Conservation (phyloP, 2,113 vertebrate species). For the Prietella phreatophila region DNA sequence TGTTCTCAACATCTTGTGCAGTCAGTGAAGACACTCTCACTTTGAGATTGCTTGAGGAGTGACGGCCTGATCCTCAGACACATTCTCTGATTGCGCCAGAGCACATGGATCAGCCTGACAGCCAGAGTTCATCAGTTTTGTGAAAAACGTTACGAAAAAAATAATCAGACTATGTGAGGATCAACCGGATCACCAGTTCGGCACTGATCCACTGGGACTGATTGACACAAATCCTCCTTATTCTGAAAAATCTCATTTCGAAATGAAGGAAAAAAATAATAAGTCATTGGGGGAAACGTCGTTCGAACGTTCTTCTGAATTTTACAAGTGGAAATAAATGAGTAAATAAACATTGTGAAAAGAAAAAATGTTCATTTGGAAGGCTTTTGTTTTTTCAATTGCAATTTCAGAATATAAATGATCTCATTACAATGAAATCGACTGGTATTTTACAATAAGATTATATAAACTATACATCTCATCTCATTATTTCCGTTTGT, state of each 20-base stretch:
- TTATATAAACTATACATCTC: neutral
- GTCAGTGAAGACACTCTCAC: neutral
- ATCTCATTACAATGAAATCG: neutral
- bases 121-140: neutral
- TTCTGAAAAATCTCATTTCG: neutral
- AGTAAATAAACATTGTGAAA: neutral
- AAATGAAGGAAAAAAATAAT: neutral
- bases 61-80: neutral
- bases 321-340: neutral
- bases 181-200: neutral
- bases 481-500: neutral
- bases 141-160: neutral
- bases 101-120: neutral
- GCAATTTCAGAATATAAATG: neutral
- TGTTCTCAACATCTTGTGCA: constrained; percentile 1
- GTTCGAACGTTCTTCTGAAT: neutral
- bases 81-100: neutral
- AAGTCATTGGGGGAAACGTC: neutral
- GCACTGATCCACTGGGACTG: neutral
- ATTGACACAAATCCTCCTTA: neutral
- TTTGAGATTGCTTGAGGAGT: neutral
- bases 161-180: neutral
- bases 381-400: neutral
- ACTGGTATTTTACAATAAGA: neutral
- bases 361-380: neutral